Base-by-base conservation (phyloP, 1,140 invertebrate species). In the Drosophila paulistorum region DNA sequence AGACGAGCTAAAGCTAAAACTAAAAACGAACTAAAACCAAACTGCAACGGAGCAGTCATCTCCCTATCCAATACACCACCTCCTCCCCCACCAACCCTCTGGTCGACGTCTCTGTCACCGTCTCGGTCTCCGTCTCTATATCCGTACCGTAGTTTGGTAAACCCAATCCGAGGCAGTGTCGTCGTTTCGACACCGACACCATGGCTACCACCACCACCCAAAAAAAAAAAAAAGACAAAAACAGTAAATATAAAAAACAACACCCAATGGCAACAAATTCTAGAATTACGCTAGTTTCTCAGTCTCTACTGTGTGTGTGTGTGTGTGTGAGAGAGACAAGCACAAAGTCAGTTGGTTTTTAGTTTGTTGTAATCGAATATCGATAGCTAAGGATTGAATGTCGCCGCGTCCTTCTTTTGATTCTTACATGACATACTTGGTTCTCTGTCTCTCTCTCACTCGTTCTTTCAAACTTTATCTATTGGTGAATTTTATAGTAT, bases 321-420 rank as follows among this genome's bases (percentile, higher is more conserved):
- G 35, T 66, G 54, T 66, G 41, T 65, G 65, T 65, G 54, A 67
- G 65, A 66, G 69, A 66, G 81, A 61, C 60, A 69, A 54, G 79
- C 62, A 79, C 82, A 86, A 86, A 86, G 83, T 86, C 79, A 79
- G 76, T 86, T 71, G 83, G 83, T 86, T 86, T 86, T 86, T 71
- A 86, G 83, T 89, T 83, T 81, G 72, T 78, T 90, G 85, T 79
- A 90, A 90, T 90, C 85, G 86, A 90, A 90, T 90, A 90, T 90
- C 85, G 85, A 90, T 90, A 90, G 81, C 85, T 85, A 64, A 80
- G 85, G 85, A 90, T 90, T 90, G 86, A 90, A 90, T 90, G 81
- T 78, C 84, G 75, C 62, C 37, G 77, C 85, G 85, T 90, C 85
- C 85, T 90, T 90, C 85, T 90, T 90, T 90, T 72, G 71, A 90